Percentiles rank a stretch among this genome's conserved stretches.
phyloP scores from a whole-genome alignment of 2,797 vertebrate genomes.

The Darevskia mixta region DNA sequence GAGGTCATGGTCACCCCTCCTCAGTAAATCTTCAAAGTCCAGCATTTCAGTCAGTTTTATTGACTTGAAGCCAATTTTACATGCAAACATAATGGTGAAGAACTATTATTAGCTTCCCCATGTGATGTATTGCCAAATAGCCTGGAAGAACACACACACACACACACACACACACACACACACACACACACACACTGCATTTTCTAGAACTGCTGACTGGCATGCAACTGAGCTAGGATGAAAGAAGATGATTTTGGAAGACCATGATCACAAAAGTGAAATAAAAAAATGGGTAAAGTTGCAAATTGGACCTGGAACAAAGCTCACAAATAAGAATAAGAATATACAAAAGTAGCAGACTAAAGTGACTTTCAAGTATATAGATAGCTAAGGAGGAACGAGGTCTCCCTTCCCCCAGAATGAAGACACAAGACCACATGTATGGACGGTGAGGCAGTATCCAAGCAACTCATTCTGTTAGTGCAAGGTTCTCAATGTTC shows the following conservation, averaged over 20 bases:
- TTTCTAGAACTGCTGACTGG: constrained; percentile 19
- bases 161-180: no score
- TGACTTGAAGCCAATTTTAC: not conserved
- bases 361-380: not conserved
- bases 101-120: constrained; percentile 27
- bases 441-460: no score
- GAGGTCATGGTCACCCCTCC: not conserved
- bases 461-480: no score
- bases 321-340: not conserved
- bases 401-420: not conserved
- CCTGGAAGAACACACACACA: not conserved
- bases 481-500: no score
- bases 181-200: not conserved
- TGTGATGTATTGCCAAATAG: constrained; percentile 20
- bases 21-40: constrained; percentile 12
- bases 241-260: not conserved
- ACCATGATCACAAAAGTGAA: not conserved
- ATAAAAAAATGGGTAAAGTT: not conserved
- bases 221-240: not conserved
- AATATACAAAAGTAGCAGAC: not conserved
- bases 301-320: not conserved
- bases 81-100: not conserved
- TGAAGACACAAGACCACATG: no score
- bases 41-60: not conserved
- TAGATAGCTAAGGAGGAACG: not conserved